Conservation (phyloP, 92 coral and sea anemone species). For the Epizoanthus fatuus region DNA sequence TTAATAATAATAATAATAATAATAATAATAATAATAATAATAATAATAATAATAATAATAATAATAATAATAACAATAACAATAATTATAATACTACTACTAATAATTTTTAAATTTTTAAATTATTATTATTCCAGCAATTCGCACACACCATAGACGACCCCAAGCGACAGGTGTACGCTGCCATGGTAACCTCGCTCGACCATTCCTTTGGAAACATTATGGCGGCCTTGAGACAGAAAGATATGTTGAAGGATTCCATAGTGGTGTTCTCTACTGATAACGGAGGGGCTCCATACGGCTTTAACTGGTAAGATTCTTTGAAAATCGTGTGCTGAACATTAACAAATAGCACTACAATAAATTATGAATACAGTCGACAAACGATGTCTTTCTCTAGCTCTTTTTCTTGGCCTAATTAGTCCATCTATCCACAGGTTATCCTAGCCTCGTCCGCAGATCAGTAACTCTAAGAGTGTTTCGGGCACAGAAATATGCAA, state of each 20-base stretch:
- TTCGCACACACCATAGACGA: slow-evolving; percentile 77
- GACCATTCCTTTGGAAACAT: slow-evolving; percentile 92
- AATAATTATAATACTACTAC: background rate
- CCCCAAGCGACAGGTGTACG: slow-evolving; percentile 84
- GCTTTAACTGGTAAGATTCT: slow-evolving; percentile 86
- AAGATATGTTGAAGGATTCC: slow-evolving; percentile 83
- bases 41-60: too few relatives aligned
- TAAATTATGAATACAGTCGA: too few relatives aligned
- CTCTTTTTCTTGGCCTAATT: too few relatives aligned
- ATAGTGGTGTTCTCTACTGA: slow-evolving; percentile 95
- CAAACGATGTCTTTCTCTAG: too few relatives aligned
- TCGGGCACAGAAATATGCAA: too few relatives aligned
- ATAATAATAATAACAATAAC: too few relatives aligned
- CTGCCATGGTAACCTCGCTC: slow-evolving; percentile 97
- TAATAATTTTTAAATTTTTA: background rate
- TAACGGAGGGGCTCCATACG: slow-evolving; percentile 99
- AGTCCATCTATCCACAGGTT: too few relatives aligned
- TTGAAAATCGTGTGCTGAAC: background rate
- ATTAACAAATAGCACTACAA: too few relatives aligned
- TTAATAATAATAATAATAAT: too few relatives aligned
- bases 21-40: too few relatives aligned
- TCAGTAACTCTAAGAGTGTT: too few relatives aligned
- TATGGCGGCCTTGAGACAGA: slow-evolving; percentile 76
- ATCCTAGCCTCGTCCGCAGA: too few relatives aligned
- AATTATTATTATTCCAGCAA: slow-evolving; percentile 68